Conservation (phyloP, 2,113 vertebrate species). For the Natator depressus region DNA sequence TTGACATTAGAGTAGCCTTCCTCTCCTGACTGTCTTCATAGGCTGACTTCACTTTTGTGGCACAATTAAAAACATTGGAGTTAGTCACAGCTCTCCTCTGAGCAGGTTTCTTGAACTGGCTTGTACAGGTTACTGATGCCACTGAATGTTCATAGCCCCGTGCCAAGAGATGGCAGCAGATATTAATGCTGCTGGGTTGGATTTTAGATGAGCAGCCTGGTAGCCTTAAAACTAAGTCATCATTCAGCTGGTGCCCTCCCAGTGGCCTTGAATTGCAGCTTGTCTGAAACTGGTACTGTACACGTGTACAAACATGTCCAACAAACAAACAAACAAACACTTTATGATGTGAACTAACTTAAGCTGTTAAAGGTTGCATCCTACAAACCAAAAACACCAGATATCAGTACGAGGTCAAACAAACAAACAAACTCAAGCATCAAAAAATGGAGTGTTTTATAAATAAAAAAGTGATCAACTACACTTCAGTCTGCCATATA, state of each 20-base stretch:
- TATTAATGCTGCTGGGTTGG: background rate
- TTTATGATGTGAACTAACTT: too few species aligned
- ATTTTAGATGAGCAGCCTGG: background rate
- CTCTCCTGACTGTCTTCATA: fast-evolving
- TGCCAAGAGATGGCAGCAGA: background rate
- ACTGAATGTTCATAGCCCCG: background rate
- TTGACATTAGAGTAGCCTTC: background rate
- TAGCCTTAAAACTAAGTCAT: conserved; percentile 25
- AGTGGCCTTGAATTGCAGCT: background rate
- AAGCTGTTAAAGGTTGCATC: too few species aligned
- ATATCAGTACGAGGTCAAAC: too few species aligned
- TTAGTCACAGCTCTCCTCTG: fast-evolving
- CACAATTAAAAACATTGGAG: background rate
- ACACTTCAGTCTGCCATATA: too few species aligned
- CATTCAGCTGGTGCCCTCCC: conserved; percentile 6
- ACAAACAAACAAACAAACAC: too few species aligned
- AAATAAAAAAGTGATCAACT: too few species aligned
- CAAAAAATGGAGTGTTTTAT: too few species aligned
- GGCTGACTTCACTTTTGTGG: background rate
- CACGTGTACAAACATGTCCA: background rate
- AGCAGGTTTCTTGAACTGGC: background rate
- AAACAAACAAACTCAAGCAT: too few species aligned
- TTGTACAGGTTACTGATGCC: background rate
- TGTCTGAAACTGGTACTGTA: background rate
- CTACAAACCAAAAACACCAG: too few species aligned